Evolutionary conservation across 2,797 vertebrate species (phyloP).

Genomic region (Peromyscus nudipes): DNA sequence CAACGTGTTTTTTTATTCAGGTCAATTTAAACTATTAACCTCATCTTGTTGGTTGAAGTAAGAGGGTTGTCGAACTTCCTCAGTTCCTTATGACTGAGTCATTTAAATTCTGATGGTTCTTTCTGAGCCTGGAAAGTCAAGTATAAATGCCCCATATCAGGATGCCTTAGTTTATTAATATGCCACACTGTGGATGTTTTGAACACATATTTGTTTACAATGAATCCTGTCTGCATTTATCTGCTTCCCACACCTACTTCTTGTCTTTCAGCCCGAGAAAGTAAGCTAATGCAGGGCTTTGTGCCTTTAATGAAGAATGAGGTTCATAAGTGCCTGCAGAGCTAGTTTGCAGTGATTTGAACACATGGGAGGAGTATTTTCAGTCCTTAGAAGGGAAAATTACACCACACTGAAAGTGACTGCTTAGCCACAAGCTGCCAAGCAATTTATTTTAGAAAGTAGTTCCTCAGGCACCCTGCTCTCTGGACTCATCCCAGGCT

Average conservation of each 20-base stretch:
- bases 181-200: background rate
- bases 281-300: background rate
- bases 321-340: background rate
- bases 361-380: conserved; percentile 36
- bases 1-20: background rate
- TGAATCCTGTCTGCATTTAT: conserved; percentile 22
- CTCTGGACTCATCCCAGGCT: background rate
- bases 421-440: background rate
- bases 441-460: background rate
- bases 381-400: conserved; percentile 44
- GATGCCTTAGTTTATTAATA: conserved; percentile 2
- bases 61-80: background rate
- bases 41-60: background rate
- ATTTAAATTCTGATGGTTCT: background rate
- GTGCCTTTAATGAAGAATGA: background rate
- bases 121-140: background rate
- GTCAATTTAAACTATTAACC: background rate
- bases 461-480: background rate
- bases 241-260: background rate
- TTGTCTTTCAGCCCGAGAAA: conserved; percentile 20
- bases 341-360: conserved; percentile 37
- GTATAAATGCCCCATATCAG: background rate
- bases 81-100: background rate
- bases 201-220: background rate
- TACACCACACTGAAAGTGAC: background rate